Conservation (phyloP, 2,797 vertebrate genomes). For the Chelidonichthys spinosus region DNA sequence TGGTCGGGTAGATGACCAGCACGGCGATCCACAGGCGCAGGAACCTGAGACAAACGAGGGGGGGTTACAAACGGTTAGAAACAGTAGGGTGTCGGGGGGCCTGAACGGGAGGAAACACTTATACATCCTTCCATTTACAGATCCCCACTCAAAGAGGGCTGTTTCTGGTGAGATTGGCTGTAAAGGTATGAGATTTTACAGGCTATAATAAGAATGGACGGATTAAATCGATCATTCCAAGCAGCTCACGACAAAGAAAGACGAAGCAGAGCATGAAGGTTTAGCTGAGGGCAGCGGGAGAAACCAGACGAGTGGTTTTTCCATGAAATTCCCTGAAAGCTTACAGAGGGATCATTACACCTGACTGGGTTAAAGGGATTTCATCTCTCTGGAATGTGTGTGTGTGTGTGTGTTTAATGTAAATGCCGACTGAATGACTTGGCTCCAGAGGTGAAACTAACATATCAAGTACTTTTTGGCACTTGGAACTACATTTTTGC, state of each 20-base stretch:
- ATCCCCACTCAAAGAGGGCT: slow-evolving; percentile 21
- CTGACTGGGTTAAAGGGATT: slow-evolving; percentile 56
- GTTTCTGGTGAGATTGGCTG: slow-evolving; percentile 1
- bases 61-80: neutral
- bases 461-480: neutral
- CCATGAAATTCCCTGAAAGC: slow-evolving; percentile 54
- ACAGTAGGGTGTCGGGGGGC: slow-evolving; percentile 6
- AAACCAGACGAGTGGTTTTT: slow-evolving; percentile 18
- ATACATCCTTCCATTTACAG: slow-evolving; percentile 38
- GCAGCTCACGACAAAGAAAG: no score
- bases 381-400: slow-evolving; percentile 48
- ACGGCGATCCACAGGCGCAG: slow-evolving; percentile 93
- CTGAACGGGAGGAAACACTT: slow-evolving; percentile 13
- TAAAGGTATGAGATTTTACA: neutral
- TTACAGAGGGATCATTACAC: slow-evolving; percentile 61
- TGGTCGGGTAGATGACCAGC: slow-evolving; percentile 95
- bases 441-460: neutral
- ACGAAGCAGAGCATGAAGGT: neutral
- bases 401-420: slow-evolving; percentile 39
- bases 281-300: slow-evolving; percentile 4
- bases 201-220: neutral
- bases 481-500: neutral
- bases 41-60: slow-evolving; percentile 80
- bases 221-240: neutral
- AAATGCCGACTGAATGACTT: neutral